Evolutionary conservation across 2,113 vertebrate species (phyloP).

Genomic region (Capricornis sumatraensis): DNA sequence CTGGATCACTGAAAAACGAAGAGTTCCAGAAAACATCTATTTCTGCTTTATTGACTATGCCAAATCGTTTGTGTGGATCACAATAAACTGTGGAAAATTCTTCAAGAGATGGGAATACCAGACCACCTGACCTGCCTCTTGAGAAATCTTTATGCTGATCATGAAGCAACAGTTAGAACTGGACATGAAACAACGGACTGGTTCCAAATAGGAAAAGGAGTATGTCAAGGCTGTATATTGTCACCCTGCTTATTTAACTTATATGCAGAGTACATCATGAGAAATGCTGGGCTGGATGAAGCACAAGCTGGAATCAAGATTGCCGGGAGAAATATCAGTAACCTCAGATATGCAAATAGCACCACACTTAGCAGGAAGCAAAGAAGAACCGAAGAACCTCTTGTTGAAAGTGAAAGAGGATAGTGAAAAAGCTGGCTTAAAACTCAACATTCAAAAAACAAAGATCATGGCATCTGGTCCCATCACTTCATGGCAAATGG

Average conservation of each 20-base stretch:
- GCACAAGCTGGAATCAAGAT: neutral
- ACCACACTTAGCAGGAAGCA: neutral
- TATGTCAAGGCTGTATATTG: neutral
- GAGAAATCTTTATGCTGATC: neutral
- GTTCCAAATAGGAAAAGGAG: neutral
- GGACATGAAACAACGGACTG: neutral
- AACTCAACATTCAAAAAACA: neutral
- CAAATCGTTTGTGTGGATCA: neutral
- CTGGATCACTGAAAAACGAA: neutral
- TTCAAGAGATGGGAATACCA: neutral
- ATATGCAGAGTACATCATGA: neutral
- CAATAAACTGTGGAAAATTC: neutral
- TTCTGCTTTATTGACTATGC: neutral
- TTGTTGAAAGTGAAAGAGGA: neutral
- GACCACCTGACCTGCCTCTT: neutral
- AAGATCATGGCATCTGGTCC: neutral
- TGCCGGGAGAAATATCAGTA: neutral
- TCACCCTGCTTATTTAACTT: neutral
- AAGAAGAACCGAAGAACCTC: neutral
- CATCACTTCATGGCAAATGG: neutral
- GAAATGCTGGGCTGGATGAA: neutral
- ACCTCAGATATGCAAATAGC: neutral
- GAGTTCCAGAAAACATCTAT: neutral
- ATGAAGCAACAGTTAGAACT: neutral
- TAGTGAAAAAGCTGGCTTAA: neutral